A percentile compares a stretch with the other conserved stretches of the same genome.
Evolutionary conservation across 2,888 invertebrate genomes (phyloP).

Genomic region (Oscheius onirici): DNA sequence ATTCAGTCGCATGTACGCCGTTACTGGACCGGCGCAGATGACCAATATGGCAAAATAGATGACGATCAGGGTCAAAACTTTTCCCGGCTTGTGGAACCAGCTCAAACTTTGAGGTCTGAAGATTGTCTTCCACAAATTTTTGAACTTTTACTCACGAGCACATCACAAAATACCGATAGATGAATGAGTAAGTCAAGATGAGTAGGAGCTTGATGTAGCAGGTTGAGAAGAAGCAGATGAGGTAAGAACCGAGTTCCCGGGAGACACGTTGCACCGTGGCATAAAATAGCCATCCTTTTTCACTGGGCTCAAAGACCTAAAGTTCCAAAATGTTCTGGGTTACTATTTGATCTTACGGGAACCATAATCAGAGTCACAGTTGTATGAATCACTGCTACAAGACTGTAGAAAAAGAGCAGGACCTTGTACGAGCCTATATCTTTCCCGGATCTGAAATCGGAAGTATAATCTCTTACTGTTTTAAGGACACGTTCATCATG

Average conservation of each 20-base stretch:
- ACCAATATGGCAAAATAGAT: not conserved
- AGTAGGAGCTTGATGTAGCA: constrained; percentile 19
- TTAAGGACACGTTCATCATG: too few species aligned
- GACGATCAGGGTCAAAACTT: too few species aligned
- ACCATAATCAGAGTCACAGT: constrained; percentile 18
- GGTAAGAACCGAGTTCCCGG: constrained; percentile 5
- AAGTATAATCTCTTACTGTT: too few species aligned
- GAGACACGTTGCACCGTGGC: constrained; percentile 23
- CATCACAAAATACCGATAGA: constrained; percentile 26
- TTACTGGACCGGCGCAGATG: not conserved
- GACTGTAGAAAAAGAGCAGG: constrained; percentile 7
- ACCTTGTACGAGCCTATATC: constrained; percentile 25
- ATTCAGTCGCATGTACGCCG: constrained; percentile 5
- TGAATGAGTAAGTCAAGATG: constrained; percentile 14
- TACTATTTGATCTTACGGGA: constrained; percentile 19
- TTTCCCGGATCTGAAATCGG: constrained; percentile 8
- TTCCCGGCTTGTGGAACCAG: not conserved
- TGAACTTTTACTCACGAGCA: not conserved
- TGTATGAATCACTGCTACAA: constrained; percentile 11
- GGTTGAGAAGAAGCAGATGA: constrained; percentile 3
- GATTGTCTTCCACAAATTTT: not conserved
- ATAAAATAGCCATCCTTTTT: constrained; percentile 26
- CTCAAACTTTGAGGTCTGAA: not conserved
- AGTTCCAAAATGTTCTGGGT: too few species aligned
- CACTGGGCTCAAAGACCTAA: constrained; percentile 17